Percentiles rank a stretch among this genome's conserved stretches.
Evolutionary conservation across 2,113 vertebrate genomes (phyloP).

Genomic region (Neogale vison): DNA sequence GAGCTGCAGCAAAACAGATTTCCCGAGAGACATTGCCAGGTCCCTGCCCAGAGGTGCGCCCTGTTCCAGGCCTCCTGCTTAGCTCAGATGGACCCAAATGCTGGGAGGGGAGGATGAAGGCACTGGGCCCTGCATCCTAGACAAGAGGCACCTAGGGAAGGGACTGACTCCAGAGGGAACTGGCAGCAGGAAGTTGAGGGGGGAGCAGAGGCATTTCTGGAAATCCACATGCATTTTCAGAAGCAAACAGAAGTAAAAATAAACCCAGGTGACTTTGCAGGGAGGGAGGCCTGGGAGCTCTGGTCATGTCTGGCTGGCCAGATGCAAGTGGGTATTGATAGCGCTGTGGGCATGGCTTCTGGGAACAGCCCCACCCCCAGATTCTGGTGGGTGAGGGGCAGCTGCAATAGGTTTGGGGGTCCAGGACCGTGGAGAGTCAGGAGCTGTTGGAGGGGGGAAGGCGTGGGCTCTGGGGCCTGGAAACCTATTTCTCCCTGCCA

Average conservation of each 20-base stretch:
- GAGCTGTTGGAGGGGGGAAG: background rate
- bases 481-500: background rate
- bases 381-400: background rate
- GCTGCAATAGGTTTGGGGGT: background rate
- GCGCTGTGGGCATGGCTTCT: slow-evolving; percentile 14
- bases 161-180: background rate
- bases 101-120: background rate
- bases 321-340: background rate
- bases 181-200: background rate
- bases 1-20: background rate
- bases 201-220: slow-evolving; percentile 35
- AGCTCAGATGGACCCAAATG: rapidly evolving
- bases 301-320: background rate
- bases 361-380: background rate
- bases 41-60: background rate
- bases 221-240: slow-evolving; percentile 40
- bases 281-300: background rate
- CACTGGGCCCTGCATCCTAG: background rate
- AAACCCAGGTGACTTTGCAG: slow-evolving; percentile 53
- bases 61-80: background rate
- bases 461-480: background rate
- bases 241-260: slow-evolving; percentile 56
- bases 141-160: background rate
- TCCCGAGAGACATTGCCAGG: background rate
- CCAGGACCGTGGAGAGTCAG: rapidly evolving